Conservation (phyloP, 2,113 vertebrate species). For the Melanerpes aurifrons region DNA sequence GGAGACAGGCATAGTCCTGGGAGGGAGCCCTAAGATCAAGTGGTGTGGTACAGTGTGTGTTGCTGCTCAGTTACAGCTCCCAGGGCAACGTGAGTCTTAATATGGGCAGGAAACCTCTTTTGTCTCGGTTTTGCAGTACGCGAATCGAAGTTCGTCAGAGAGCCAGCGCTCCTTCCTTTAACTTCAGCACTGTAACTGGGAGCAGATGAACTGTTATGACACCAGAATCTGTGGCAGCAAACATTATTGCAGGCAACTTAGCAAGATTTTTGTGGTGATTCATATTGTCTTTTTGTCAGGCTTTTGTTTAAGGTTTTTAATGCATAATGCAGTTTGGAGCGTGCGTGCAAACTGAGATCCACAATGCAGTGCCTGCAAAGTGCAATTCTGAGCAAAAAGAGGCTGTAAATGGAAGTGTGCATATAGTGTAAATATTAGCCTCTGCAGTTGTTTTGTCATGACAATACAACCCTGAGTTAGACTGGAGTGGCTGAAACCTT, state of each 20-base stretch:
- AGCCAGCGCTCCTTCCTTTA: neutral
- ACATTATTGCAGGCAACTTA: neutral
- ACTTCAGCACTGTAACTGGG: neutral
- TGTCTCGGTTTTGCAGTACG: neutral
- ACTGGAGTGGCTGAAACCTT: neutral
- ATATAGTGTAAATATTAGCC: neutral
- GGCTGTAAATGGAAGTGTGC: too few species aligned
- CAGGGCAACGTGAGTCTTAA: neutral
- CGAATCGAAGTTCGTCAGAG: neutral
- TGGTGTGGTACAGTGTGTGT: neutral
- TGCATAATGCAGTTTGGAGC: neutral
- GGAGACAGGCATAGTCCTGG: rapidly evolving
- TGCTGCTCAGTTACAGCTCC: neutral
- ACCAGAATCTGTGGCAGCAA: neutral
- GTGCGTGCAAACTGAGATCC: rapidly evolving
- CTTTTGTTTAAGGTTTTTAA: neutral
- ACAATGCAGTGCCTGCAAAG: rapidly evolving
- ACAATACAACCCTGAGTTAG: neutral
- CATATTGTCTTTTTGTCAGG: neutral
- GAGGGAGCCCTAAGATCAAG: neutral
- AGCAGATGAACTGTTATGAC: neutral
- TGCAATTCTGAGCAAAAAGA: neutral
- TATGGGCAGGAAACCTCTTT: neutral
- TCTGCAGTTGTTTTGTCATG: neutral
- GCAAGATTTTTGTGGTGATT: neutral